Evolutionary conservation across 2,888 invertebrate genomes (phyloP), one percentile per base, ranked within the genome.

Genomic region (Xanthorhoe designata): DNA sequence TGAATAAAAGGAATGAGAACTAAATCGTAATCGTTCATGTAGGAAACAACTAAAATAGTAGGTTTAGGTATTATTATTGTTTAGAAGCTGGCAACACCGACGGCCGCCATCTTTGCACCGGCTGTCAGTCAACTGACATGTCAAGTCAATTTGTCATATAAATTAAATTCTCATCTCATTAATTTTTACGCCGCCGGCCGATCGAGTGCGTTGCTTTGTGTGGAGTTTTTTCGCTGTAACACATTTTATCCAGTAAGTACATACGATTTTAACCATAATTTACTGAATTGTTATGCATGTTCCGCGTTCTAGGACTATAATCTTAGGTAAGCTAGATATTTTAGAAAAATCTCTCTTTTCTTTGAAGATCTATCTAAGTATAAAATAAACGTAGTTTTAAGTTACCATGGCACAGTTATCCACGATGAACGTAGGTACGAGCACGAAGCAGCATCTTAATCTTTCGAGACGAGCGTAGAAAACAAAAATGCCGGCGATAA

Each of bases 171-270:
- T 45, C 5, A 2, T 45, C 13, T 4, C n/a, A 15, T 45, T 45
- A 45, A 35, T 47, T 47, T 47, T 47, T 47, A 47, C 47, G 47
- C 47, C 47, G 47, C 17, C 47, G 47, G 47, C 17, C 47, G 47
- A 7, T 7, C 8, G 8, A 47, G 47, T 8, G 17, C 47, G 47
- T 47, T 15, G 17, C 47, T 15, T 47, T 15, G 45, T 45, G 45
- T 45, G n/a, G 15, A 15, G 7, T 47, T 47, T 45, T n/a, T 47
- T 47, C 47, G 17, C 47, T 47, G 47, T 1, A 47, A 17, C 17
- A 47, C 47, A 47, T 47, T 47, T 47, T 47, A 47, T 47, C 47
- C 15, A 17, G 47, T 47, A 17, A 47, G 47, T 47, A 47, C 17
- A 15, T 8, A 17, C 17, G 15, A 47, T 47, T 17, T 17, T 42